Conservation (phyloP, 2,113 vertebrate genomes). For the Centropristis striata region DNA sequence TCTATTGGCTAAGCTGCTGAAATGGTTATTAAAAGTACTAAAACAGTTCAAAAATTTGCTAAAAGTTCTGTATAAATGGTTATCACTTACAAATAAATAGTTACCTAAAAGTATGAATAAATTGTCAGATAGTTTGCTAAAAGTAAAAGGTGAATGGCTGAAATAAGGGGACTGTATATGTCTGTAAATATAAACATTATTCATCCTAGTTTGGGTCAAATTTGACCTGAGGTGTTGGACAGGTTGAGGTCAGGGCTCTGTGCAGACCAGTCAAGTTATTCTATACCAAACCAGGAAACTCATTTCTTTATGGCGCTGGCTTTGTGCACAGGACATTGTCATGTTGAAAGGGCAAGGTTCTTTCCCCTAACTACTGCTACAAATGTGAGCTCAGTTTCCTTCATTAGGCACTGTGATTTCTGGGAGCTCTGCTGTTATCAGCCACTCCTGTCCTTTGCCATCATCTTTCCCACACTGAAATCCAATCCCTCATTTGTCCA, state of each 20-base stretch:
- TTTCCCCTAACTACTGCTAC: too few species aligned
- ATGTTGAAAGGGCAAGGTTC: background rate
- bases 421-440: background rate
- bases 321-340: background rate
- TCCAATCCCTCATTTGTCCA: conserved; percentile 46
- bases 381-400: background rate
- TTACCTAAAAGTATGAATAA: too few species aligned
- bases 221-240: background rate
- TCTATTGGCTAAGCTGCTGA: too few species aligned
- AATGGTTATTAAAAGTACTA: too few species aligned
- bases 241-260: background rate
- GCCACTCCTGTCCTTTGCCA: conserved; percentile 30
- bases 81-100: too few species aligned
- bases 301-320: background rate
- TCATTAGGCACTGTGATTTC: background rate
- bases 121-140: too few species aligned
- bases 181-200: too few species aligned
- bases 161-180: too few species aligned
- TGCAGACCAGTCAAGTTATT: background rate
- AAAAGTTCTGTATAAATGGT: too few species aligned
- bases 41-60: too few species aligned
- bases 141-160: too few species aligned
- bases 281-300: background rate
- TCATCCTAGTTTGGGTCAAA: too few species aligned
- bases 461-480: conserved; percentile 71